Conservation (phyloP, 2,888 invertebrate genomes). For the Smittia aterrima region DNA sequence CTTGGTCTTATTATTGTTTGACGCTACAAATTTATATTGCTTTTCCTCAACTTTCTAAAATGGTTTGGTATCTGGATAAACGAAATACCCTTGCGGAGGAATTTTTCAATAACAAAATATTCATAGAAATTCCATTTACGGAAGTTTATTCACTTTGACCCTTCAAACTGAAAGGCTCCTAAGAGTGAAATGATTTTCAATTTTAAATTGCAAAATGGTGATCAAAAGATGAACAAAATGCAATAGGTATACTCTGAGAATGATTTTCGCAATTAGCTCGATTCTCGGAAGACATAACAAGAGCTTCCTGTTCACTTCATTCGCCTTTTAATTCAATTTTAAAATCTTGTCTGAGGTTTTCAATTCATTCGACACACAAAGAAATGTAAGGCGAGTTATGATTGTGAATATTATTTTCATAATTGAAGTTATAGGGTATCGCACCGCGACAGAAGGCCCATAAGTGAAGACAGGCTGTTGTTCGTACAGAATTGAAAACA, state of each 20-base stretch:
- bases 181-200: conserved; percentile 11
- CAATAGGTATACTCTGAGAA: not conserved
- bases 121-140: conserved; percentile 12
- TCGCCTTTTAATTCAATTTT: not conserved
- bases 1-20: too few species aligned
- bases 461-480: not conserved
- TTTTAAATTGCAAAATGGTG: not conserved
- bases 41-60: too few species aligned
- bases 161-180: not conserved
- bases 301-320: conserved; percentile 25
- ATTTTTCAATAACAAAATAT: conserved; percentile 37
- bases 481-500: not conserved
- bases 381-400: not conserved
- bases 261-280: not conserved
- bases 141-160: conserved; percentile 33
- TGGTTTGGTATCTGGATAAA: not conserved
- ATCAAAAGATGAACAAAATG: not conserved
- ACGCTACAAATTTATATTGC: too few species aligned
- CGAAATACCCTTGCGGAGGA: conserved; percentile 12
- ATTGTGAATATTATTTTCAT: conserved; percentile 24
- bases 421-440: conserved; percentile 16
- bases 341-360: conserved; percentile 38
- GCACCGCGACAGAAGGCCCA: not conserved
- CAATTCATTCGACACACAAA: not conserved
- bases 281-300: not conserved